These are phyloP conservation scores for Drosophila parthenogenetica DNA, from an alignment of 2,888 invertebrate genomes.

Conservation along the genomic window DNA sequence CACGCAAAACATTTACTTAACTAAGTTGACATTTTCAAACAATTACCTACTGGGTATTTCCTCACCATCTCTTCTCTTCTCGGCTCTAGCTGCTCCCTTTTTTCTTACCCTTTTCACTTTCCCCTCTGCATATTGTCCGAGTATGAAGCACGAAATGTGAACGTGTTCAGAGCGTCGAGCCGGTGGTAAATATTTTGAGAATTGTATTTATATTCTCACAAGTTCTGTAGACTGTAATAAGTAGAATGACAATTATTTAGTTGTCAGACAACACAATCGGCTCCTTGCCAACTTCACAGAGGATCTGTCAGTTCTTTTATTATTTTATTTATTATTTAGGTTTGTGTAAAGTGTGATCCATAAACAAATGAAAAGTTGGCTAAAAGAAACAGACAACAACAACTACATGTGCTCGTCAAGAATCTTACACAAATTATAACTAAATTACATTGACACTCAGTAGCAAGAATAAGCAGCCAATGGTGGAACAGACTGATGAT, in stretches of 20 bases:
- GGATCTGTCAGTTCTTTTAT: slow-evolving; percentile 3
- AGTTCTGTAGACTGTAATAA: slow-evolving; percentile 15
- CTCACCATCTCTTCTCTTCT: background rate
- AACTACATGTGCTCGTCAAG: background rate
- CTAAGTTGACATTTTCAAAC: slow-evolving; percentile 18
- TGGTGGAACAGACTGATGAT: too few relatives aligned
- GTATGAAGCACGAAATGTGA: slow-evolving; percentile 21
- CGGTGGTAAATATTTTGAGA: background rate
- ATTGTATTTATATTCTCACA: background rate
- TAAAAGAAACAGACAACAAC: background rate
- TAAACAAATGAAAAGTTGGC: slow-evolving; percentile 30
- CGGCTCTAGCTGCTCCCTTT: background rate
- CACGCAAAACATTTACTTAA: slow-evolving; percentile 21
- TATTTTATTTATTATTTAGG: slow-evolving; percentile 33
- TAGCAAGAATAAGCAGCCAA: too few relatives aligned
- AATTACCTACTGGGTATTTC: slow-evolving; percentile 34
- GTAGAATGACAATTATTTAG: slow-evolving; percentile 25
- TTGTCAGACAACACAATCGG: slow-evolving; percentile 26
- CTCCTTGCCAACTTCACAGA: slow-evolving; percentile 13
- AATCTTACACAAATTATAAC: background rate
- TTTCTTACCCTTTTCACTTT: background rate
- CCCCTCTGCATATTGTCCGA: slow-evolving; percentile 30
- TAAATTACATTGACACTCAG: background rate
- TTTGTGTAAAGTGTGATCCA: slow-evolving; percentile 42
- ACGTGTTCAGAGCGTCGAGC: slow-evolving; percentile 35